Conservation (phyloP, 2,888 invertebrate genomes). For the Brenthis hecate region DNA sequence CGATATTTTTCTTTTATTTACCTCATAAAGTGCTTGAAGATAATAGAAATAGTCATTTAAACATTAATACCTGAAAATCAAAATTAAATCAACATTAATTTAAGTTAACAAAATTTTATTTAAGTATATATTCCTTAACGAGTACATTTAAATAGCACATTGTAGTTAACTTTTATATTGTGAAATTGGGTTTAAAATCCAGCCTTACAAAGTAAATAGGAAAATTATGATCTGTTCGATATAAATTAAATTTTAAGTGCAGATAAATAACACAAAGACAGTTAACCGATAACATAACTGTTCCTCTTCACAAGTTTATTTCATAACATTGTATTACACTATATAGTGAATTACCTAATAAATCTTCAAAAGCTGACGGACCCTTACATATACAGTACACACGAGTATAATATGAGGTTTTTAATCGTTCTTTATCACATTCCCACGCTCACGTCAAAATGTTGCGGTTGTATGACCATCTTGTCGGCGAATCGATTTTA, state of each 20-base stretch:
- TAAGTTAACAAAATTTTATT: no score
- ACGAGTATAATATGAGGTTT: slow-evolving; percentile 12
- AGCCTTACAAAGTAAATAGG: neutral
- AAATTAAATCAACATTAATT: no score
- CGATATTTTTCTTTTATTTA: no score
- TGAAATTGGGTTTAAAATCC: no score
- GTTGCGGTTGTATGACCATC: slow-evolving; percentile 43
- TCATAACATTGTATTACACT: slow-evolving; percentile 11
- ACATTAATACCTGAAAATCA: no score
- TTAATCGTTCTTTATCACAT: slow-evolving; percentile 38
- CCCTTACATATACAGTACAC: slow-evolving; percentile 7
- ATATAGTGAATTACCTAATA: slow-evolving; percentile 20
- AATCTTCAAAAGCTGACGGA: slow-evolving; percentile 20
- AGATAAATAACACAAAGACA: slow-evolving; percentile 6
- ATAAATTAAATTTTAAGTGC: slow-evolving; percentile 15
- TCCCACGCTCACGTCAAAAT: slow-evolving; percentile 39
- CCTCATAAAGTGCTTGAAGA: no score
- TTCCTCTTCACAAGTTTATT: slow-evolving; percentile 1
- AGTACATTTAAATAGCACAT: no score
- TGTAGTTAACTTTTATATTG: no score
- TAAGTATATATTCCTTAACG: no score
- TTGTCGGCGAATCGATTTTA: slow-evolving; percentile 43
- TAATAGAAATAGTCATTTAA: no score
- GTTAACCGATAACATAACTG: slow-evolving; percentile 12
- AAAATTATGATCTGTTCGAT: slow-evolving; percentile 11